Percentiles rank a stretch among this genome's conserved stretches.
Conservation (phyloP, 64 coral and sea anemone species). For the Porites lutea region DNA sequence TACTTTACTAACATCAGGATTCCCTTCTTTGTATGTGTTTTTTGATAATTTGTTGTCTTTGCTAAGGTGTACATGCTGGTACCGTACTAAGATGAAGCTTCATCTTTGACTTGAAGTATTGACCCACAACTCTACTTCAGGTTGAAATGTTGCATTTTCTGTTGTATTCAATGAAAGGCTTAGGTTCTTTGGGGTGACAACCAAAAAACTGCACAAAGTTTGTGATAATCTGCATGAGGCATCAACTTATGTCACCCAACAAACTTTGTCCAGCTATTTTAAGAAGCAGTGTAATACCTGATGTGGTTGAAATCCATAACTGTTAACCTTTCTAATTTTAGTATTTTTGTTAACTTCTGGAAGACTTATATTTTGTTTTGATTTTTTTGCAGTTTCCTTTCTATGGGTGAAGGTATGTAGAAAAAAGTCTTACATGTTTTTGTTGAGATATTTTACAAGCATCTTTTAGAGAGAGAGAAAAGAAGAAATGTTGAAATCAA, state of each 20-base stretch:
- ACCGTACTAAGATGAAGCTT: no score
- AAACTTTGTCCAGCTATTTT: neutral
- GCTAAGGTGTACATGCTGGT: neutral
- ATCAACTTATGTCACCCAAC: neutral
- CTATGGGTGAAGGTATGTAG: slow-evolving; percentile 23
- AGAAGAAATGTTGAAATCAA: no score
- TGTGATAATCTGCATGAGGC: neutral
- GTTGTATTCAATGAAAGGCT: no score
- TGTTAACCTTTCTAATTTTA: neutral
- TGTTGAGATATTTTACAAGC: neutral
- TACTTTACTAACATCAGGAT: neutral
- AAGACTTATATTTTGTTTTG: neutral
- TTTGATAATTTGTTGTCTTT: neutral
- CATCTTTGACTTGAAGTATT: no score
- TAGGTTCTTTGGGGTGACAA: no score
- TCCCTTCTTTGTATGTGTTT: neutral
- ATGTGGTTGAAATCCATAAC: neutral
- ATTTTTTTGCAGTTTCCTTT: slow-evolving; percentile 28
- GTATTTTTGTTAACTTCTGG: neutral
- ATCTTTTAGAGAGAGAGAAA: neutral
- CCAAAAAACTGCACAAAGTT: neutral
- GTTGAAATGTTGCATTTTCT: no score
- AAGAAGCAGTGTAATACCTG: neutral
- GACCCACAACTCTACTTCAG: no score
- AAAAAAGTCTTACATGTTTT: slow-evolving; percentile 1